Evolutionary conservation across 2,113 vertebrate species (phyloP).

Genomic region (Prunella himalayana): DNA sequence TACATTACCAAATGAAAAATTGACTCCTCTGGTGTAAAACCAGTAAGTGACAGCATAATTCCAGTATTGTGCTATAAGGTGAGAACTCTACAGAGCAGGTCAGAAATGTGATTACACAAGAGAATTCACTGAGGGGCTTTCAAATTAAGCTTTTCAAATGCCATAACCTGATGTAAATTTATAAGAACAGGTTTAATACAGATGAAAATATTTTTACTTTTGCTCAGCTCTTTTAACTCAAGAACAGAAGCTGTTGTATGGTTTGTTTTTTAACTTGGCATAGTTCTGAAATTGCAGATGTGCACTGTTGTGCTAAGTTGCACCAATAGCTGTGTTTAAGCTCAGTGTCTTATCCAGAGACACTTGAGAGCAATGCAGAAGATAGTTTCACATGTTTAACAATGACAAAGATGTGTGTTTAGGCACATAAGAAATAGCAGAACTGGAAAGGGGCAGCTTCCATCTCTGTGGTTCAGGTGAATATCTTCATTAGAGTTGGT

Average conservation of each 20-base stretch:
- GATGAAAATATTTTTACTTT: background rate
- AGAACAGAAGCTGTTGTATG: background rate
- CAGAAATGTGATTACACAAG: background rate
- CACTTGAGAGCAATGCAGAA: background rate
- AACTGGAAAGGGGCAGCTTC: background rate
- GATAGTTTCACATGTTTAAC: background rate
- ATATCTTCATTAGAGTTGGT: background rate
- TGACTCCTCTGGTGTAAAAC: background rate
- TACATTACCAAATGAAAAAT: background rate
- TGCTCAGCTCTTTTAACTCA: background rate
- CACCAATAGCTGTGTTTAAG: background rate
- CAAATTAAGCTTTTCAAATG: background rate
- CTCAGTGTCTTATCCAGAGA: background rate
- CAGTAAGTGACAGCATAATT: background rate
- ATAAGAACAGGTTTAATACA: background rate
- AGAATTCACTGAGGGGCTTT: background rate
- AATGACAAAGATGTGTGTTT: accelerated
- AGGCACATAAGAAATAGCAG: background rate
- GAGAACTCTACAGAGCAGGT: background rate
- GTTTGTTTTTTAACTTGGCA: background rate
- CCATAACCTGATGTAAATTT: background rate
- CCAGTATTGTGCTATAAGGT: background rate
- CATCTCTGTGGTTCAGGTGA: background rate
- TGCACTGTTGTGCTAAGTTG: background rate
- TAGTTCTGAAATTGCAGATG: background rate